Percentiles rank a stretch among this genome's conserved stretches.
These are phyloP conservation scores for Arrhamphus sclerolepis DNA, from an alignment of 2,797 vertebrate genomes.

Conservation along the genomic window DNA sequence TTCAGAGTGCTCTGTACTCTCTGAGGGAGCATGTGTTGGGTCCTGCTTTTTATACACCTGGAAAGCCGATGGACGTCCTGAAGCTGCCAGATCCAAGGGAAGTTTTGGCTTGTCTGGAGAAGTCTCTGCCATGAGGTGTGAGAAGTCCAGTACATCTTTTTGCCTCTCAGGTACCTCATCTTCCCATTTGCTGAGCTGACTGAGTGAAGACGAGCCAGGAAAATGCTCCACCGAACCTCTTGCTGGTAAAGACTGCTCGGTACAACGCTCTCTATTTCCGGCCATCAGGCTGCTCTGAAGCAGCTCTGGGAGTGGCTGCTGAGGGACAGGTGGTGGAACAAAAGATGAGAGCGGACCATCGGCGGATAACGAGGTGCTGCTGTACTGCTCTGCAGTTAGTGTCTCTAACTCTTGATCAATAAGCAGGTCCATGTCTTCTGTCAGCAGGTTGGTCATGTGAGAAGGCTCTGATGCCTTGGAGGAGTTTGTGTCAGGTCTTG, in stretches of 20 bases:
- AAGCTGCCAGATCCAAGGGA: constrained; percentile 60
- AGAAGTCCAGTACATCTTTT: constrained; percentile 63
- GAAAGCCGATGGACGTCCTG: constrained; percentile 76
- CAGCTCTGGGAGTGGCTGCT: constrained; percentile 64
- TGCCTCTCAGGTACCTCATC: constrained; percentile 17
- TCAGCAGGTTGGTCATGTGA: constrained; percentile 44
- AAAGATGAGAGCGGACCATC: constrained; percentile 33
- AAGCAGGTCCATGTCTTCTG: constrained; percentile 86
- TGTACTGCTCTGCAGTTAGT: constrained; percentile 35
- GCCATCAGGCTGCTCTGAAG: constrained; percentile 66
- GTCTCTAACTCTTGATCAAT: constrained; percentile 84
- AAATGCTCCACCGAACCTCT: constrained; percentile 11
- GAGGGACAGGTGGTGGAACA: constrained; percentile 31
- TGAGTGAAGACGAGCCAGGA: constrained; percentile 47
- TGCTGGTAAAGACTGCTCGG: constrained; percentile 39
- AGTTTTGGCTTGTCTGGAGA: constrained; percentile 36
- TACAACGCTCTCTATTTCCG: constrained; percentile 32
- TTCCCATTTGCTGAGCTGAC: constrained; percentile 60
- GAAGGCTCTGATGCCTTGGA: constrained; percentile 19
- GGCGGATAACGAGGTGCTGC: constrained; percentile 25
- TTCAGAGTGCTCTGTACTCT: constrained; percentile 16
- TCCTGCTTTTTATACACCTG: constrained; percentile 78
- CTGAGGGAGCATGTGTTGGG: constrained; percentile 3
- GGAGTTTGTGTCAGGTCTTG: constrained; percentile 2
- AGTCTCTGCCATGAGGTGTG: constrained; percentile 59